Percentiles rank a stretch among this genome's conserved stretches.
Evolutionary conservation across 2,797 vertebrate genomes (phyloP).

Genomic region (Phalloptychus januarius): DNA sequence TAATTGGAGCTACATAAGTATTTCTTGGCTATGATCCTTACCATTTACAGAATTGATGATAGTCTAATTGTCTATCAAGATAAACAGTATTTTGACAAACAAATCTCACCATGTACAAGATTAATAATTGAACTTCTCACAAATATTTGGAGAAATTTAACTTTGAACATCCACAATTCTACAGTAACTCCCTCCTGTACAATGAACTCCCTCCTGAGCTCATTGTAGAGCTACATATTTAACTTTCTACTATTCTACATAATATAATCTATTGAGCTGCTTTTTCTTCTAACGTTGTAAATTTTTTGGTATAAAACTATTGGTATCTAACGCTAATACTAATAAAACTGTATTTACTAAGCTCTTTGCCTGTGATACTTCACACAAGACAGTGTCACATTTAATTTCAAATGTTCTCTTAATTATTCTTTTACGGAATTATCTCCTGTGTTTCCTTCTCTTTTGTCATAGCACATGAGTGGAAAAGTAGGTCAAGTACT

Average conservation of each 20-base stretch:
- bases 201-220: too few relatives aligned
- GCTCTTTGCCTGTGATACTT: neutral
- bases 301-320: neutral
- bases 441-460: neutral
- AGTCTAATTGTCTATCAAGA: neutral
- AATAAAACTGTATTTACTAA: neutral
- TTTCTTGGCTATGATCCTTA: neutral
- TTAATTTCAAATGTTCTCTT: neutral
- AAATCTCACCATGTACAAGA: slow-evolving; percentile 2
- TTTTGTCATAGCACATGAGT: neutral
- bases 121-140: neutral
- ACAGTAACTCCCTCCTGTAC: neutral
- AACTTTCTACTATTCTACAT: neutral
- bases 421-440: neutral
- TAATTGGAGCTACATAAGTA: neutral
- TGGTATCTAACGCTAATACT: neutral
- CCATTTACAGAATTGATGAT: neutral
- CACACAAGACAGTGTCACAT: neutral
- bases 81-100: slow-evolving; percentile 4
- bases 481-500: neutral
- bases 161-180: neutral
- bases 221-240: neutral
- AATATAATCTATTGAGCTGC: neutral
- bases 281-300: neutral
- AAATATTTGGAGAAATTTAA: neutral